Base-by-base conservation (phyloP, 2,797 vertebrate genomes). In the Centropyge bicolor region DNA sequence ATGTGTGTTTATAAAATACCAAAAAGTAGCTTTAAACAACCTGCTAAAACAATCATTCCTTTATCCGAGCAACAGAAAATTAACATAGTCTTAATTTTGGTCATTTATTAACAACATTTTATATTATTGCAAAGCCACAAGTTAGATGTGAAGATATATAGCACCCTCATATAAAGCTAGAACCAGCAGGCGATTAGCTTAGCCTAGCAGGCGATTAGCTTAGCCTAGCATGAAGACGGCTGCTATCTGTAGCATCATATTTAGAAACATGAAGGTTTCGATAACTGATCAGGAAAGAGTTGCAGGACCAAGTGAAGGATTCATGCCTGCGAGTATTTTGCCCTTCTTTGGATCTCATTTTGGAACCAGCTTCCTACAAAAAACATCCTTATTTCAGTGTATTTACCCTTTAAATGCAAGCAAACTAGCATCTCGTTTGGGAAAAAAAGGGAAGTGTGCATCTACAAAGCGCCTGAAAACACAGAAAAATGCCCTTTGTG, bases 401-500 rank as follows among this genome's bases (percentile, higher is more conserved):
- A 10, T 63, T 63, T 57, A 9, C 0, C 14, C 36, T 2, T 75
- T 65, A 41, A 71, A 69, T 35, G 1, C 5, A 22, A 20, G 31
- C 19, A 0, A 61, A 56, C 19, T 4, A 52, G 36, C 51, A 60
- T 60, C 41, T 63, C 27, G 43, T 79, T 17, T 55, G 8, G 3
- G 4, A 1, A n/a, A 59, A 62, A 48, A 11, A 3, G 5, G 3
- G 2, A 43, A 27, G 65, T 13, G 14, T 55, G 31, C 24, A 36
- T 57, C 46, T 35, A 38, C 74, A 82, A 68, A 46, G 16, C 0
- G 27, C 62, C n/a, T 19, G 4, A 71, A 70, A 63, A 75, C 40
- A 6, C 24, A 68, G 46, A 74, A 80, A 67, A 40, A 31, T 24
- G 22, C 13, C 27, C 35, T 64, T 71, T 73, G 46, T 70, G 49